Percentiles rank a stretch among this genome's conserved stretches.
Evolutionary conservation across 2,888 invertebrate species (phyloP).

Genomic region (Lithophane semibrunnea): DNA sequence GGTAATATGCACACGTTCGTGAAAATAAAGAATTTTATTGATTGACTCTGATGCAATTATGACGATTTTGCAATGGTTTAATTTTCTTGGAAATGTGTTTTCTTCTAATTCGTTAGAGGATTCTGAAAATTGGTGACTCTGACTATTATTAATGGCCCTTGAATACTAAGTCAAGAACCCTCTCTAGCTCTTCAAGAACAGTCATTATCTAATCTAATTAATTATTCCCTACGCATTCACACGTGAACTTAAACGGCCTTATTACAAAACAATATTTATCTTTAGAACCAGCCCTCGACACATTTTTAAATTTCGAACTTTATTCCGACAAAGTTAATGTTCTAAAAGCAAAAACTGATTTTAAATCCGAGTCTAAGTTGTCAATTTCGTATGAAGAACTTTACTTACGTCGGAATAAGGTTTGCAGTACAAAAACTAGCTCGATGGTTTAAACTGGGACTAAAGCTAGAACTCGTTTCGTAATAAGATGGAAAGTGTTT

Average conservation of each 20-base stretch:
- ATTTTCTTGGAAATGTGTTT: background rate
- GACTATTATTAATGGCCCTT: background rate
- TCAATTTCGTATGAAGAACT: too few species aligned
- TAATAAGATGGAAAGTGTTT: too few species aligned
- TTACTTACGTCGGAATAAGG: too few species aligned
- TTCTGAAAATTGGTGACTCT: background rate
- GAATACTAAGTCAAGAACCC: background rate
- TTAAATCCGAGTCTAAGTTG: too few species aligned
- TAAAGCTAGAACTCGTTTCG: too few species aligned
- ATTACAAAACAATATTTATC: too few species aligned
- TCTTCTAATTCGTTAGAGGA: constrained; percentile 18
- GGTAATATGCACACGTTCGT: constrained; percentile 10
- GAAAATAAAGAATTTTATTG: constrained; percentile 16
- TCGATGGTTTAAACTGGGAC: too few species aligned
- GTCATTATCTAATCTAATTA: constrained; percentile 7
- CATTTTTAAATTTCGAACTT: too few species aligned
- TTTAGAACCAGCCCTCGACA: too few species aligned
- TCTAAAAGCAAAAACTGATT: too few species aligned
- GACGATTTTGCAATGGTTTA: background rate
- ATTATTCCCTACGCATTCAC: background rate
- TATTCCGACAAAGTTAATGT: too few species aligned
- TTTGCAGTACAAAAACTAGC: too few species aligned
- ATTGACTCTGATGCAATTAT: constrained; percentile 31
- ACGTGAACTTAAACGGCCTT: background rate
- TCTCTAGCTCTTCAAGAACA: background rate